Evolutionary conservation across 2,797 vertebrate genomes (phyloP), one percentile per base, ranked within the genome.

Genomic region (Artibeus jamaicensis): DNA sequence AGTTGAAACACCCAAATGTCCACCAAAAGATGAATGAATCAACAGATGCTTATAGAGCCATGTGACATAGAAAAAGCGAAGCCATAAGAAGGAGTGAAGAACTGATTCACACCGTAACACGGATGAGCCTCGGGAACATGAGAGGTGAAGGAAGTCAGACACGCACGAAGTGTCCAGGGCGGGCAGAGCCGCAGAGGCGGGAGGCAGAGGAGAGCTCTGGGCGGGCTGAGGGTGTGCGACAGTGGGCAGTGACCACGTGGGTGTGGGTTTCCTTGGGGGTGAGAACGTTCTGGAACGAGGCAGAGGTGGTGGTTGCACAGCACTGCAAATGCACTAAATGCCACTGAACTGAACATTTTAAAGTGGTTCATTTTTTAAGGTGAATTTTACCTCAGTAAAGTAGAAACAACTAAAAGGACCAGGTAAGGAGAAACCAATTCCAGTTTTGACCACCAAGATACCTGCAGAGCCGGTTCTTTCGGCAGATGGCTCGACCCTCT

Each of bases 81-180:
- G 26, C 29, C 12, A 4, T 32, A 32, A 62, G 57, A 29, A 29
- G 59, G 59, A 3, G 26, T 7, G 59, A 65, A 16, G 62, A n/a
- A 16, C 62, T 7, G 6, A n/a, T 65, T n/a, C 14, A n/a, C 1
- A 14, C 14, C 29, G 1, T 5, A 18, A 65, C 62, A n/a, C 9
- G 5, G 32, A 34, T 2, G 48, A 46, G 21, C 48, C 19, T 21
- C 32, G 32, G 6, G n/a, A 44, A 37, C 4, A 5, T 0, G 9
- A 19, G 0, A 5, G 7, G 11, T 16, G 46, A 5, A 53, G 26
- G 59, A 34, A 74, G 46, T 68, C 26, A 19, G 76, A 16, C 50
- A 2, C 15, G 1, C 1, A 3, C 0, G 21, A 1, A 39, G 6
- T 1, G 18, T 26, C 26, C 59, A 16, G 79, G 39, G n/a, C 0